These are phyloP conservation scores for Pipistrellus pipistrellus DNA, from an alignment of 2,797 vertebrate species.

Conservation along the genomic window DNA sequence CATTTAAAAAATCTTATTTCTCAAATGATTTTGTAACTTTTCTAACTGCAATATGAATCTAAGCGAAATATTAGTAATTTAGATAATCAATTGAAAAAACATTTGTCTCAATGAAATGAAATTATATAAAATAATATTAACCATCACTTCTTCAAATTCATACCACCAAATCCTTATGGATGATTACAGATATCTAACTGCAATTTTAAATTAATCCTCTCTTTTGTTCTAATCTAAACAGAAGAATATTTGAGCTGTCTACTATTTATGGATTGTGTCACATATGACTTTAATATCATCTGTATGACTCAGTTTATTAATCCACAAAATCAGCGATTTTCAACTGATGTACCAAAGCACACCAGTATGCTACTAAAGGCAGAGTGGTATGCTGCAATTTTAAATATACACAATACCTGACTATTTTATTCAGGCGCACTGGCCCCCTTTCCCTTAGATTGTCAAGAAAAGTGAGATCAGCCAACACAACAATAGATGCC, in stretches of 20 bases:
- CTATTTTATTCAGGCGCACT: neutral
- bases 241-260: neutral
- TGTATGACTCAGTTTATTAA: neutral
- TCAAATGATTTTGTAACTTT: slow-evolving; percentile 3
- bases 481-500: neutral
- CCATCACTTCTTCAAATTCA: neutral
- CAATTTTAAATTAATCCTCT: neutral
- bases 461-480: neutral
- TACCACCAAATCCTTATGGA: neutral
- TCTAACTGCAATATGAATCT: neutral
- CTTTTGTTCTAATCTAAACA: neutral
- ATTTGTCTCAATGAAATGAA: neutral
- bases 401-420: neutral
- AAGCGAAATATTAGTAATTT: neutral
- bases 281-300: neutral
- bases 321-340: neutral
- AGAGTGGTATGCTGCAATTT: neutral
- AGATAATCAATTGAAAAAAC: neutral
- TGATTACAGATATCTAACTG: neutral
- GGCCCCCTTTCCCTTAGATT: neutral
- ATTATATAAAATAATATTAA: neutral
- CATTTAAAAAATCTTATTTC: neutral
- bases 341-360: neutral
- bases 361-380: neutral
- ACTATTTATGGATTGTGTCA: neutral